Base-by-base conservation (phyloP, 2,888 invertebrate species). In the Chouioia cunea region DNA sequence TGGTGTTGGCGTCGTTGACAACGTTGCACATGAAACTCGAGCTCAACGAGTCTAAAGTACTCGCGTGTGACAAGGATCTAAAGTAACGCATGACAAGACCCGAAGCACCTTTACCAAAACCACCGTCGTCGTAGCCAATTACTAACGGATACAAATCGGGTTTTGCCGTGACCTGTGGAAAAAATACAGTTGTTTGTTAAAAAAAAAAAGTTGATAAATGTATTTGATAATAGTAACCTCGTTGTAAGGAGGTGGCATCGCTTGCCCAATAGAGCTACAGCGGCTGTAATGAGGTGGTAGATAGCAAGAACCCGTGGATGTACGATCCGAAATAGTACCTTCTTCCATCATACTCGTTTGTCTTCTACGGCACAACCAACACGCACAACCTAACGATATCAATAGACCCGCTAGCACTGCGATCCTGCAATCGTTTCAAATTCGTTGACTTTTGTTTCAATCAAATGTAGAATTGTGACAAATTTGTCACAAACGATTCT, bases 61-160 rank as follows among this genome's bases (percentile, higher is more conserved):
- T 95, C 74, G 94, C 92, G 78, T 93, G 94, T 74, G 94, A 94
- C 78, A 95, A 81, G 73, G 94, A 92, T 72, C 93, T 89, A 87
- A 93, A 93, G 86, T 93, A 95, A 81, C 94, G 94, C 77, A 94
- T 94, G 90, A 95, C 94, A 62, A 94, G 93, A 79, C 93, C 93
- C 53, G 93, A 91, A 73, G 92, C 91, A 67, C 88, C 89, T 81
- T 91, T 92, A 73, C 91, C 92, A 79, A 87, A 87, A 70, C 91
- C n/a, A n/a, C n/a, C 91, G 69, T 86, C 85, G 77, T 93, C 90
- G 83, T 91, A 94, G 60, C 93, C 93, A 79, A 94, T 94, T 60
- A 95, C 95, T 70, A 95, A 86, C 2, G 95, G 95, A 82, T 95
- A 95, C 12, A 95, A 87, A 82, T 95, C 94, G 12, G 95, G 95